phyloP scores from a whole-genome alignment of 2,797 vertebrate genomes.

The Liparis tanakae region DNA sequence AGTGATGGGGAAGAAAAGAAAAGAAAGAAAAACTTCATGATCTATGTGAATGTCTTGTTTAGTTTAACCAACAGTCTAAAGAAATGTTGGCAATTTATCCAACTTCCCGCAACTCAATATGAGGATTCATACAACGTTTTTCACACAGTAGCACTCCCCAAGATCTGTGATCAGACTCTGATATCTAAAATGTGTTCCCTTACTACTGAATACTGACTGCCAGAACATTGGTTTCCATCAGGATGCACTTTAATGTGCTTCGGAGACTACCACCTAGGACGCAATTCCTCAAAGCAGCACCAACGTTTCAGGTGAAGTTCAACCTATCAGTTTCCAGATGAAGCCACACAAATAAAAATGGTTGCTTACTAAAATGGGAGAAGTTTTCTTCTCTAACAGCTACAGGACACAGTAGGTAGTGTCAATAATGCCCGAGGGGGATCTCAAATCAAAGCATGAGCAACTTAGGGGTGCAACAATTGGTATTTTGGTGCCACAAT shows the following conservation, averaged over 20 bases:
- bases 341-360: conserved; percentile 25
- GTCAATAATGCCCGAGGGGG: conserved; percentile 24
- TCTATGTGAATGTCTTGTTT: neutral
- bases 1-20: too few species aligned
- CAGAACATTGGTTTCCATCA: neutral
- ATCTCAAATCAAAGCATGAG: conserved; percentile 23
- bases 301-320: conserved; percentile 13
- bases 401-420: neutral
- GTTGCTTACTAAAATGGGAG: conserved; percentile 15
- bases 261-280: neutral
- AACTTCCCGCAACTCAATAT: neutral
- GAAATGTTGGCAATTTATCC: neutral
- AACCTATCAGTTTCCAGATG: conserved; percentile 21
- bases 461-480: conserved; percentile 26
- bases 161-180: neutral
- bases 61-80: neutral
- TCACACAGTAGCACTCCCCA: neutral
- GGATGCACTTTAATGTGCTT: neutral
- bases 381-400: conserved; percentile 18
- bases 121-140: neutral
- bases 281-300: neutral
- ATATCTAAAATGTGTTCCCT: neutral
- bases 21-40: too few species aligned
- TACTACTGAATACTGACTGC: neutral
- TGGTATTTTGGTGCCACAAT: conserved; percentile 41